Evolutionary conservation across 2,113 vertebrate species (phyloP), one percentile per base, ranked within the genome.

Genomic region (Ceyx melanurus): DNA sequence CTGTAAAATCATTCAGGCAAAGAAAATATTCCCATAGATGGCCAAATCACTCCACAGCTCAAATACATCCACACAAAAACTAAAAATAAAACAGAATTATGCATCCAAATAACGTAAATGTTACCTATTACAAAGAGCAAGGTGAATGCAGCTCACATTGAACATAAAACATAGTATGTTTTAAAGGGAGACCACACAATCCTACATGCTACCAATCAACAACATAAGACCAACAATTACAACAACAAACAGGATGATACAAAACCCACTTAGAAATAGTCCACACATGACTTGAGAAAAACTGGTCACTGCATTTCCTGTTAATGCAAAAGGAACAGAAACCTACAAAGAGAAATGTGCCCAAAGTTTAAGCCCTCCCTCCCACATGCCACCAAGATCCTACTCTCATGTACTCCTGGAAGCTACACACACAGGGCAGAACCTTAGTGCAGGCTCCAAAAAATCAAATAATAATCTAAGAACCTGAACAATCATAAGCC

Each of bases 71-170:
- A 92, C 65, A 90, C 40, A 86, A 80, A 82, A 75, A 4, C 70
- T 84, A 93, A 94, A 95, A 94, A 85, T 86, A 95, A 91, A 92
- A 54, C 77, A 81, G 53, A 94, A 94, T 84, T 90, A 86, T 54
- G 66, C 37, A 92, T 88, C 61, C 86, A 86, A 57, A 70, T 78
- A 90, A 74, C 0, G 0, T 75, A 80, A 71, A 5, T 62, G 56
- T 79, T 96, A 93, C 68, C 77, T 88, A 73, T 90, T 89, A 92
- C 66, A 81, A 95, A 90, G 65, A 80, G 57, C 40, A 90, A 61
- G 79, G 93, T 86, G 60, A 89, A 94, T 70, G 66, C 25, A 90
- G 77, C 28, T 94, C 19, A 53, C 35, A 84, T 1, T 57, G 53
- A 89, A 86, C 22, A 72, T 12, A 93, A 93, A 84, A 48, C 35